Base-by-base conservation (phyloP, 2,113 vertebrate species). In the Aviceda subcristata region DNA sequence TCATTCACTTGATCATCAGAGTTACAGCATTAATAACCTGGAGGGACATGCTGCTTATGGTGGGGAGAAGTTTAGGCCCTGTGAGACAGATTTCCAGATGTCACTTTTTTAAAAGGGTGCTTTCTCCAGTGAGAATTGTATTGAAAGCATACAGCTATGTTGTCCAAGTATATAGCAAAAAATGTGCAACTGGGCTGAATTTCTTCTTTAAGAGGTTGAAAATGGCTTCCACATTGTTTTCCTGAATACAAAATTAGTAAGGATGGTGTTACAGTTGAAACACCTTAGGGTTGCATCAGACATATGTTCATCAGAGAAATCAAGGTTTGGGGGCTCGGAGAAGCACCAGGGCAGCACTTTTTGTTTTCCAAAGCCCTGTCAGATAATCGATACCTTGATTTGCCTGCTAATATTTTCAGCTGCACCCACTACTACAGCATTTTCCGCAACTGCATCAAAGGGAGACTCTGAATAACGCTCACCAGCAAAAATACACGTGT, bases 281-380 rank as follows among this genome's bases (percentile, higher is more conserved):
- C 88, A 39, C 6, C 24, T 9, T 39, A 46, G 23, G 23, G 2
- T 71, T 60, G 27, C 21, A 27, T 43, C 24, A 43, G 41, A 30
- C 10, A 36, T 23, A 41, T 8, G 48, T 57, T 34, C 62, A 36
- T 56, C 53, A 86, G 64, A 76, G 19, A 72, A 45, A 11, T 5
- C 51, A 36, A 14, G 12, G 9, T 17, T 50, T 72, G 4, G 64
- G 10, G 36, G 9, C 29, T 69, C 5, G 1, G 13, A 0, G 1
- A 56, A 73, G 55, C 56, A 83, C 8, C 29, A 57, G 13, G 23
- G 34, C 55, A 79, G 26, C 32, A 46, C 15, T 45, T 90, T 48
- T n/a, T 71, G 34, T 53, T 67, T 60, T 68, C 30, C 59, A 86
- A n/a, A 77, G 18, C 7, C 13, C 3, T 9, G 19, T 78, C 66